phyloP scores from a whole-genome alignment of 2,888 invertebrate species.

The Hemicrepidius hirtus region DNA sequence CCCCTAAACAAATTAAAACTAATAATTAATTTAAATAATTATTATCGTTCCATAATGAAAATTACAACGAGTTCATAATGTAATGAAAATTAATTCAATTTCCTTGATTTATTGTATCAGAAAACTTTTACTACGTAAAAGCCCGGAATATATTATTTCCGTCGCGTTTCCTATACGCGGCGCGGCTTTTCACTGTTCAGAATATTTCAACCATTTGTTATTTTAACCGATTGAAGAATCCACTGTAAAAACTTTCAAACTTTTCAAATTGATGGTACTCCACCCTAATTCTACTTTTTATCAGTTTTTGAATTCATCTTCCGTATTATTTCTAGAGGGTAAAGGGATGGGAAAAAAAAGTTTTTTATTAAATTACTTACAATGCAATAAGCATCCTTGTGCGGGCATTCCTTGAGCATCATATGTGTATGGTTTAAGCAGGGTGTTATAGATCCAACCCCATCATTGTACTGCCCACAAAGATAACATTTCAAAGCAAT shows the following conservation, averaged over 20 bases:
- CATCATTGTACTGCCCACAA: conserved; percentile 90
- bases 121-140: conserved; percentile 13
- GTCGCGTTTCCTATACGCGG: conserved; percentile 1
- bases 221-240: conserved; percentile 16
- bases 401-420: conserved; percentile 81
- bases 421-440: conserved; percentile 86
- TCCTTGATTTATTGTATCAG: background rate
- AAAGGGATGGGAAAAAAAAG: background rate
- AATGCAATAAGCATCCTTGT: conserved; percentile 80
- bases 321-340: background rate
- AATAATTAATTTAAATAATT: no score
- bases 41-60: no score
- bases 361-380: conserved; percentile 75
- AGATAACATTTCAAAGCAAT: conserved; percentile 81
- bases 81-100: background rate
- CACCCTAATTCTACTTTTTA: background rate
- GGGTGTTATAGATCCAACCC: conserved; percentile 89
- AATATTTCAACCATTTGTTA: conserved; percentile 29
- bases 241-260: conserved; percentile 9
- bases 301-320: no score
- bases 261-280: conserved; percentile 7
- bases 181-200: conserved; percentile 1
- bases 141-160: conserved; percentile 4
- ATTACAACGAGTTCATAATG: no score
- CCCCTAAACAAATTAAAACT: no score